Conservation (phyloP, 2,797 vertebrate species). For the Trichosurus vulpecula region DNA sequence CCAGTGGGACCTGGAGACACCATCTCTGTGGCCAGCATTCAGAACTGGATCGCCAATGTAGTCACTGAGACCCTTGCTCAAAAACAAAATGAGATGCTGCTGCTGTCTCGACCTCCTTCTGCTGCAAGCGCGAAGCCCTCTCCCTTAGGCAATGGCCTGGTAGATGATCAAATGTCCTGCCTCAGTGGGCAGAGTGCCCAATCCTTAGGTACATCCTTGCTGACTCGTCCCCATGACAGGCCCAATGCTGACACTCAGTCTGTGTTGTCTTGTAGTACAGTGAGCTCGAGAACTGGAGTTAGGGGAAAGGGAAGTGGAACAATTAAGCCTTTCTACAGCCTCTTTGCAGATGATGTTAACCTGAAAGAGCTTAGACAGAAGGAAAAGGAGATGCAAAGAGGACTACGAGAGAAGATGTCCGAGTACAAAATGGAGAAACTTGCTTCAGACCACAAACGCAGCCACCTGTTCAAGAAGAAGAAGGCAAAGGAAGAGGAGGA, state of each 20-base stretch:
- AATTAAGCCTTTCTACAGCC: conserved; percentile 93
- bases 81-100: conserved; percentile 92
- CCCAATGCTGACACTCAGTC: conserved; percentile 83
- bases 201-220: conserved; percentile 80
- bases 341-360: conserved; percentile 94
- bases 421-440: conserved; percentile 94
- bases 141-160: conserved; percentile 75
- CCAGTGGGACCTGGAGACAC: conserved; percentile 89
- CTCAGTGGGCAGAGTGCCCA: conserved; percentile 86
- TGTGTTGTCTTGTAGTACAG: conserved; percentile 73
- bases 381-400: conserved; percentile 92
- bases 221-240: conserved; percentile 59
- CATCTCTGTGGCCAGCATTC: conserved; percentile 93
- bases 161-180: conserved; percentile 89
- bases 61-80: conserved; percentile 95
- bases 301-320: conserved; percentile 83
- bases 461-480: conserved; percentile 97
- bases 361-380: conserved; percentile 90
- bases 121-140: conserved; percentile 79
- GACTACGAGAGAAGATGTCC: conserved; percentile 92
- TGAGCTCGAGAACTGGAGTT: conserved; percentile 51
- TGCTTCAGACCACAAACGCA: conserved; percentile 93
- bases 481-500: conserved; percentile 87
- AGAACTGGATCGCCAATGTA: conserved; percentile 96
- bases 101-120: conserved; percentile 85